These are phyloP conservation scores for Teinopalpus imperialis DNA, from an alignment of 2,888 invertebrate species.

Conservation along the genomic window DNA sequence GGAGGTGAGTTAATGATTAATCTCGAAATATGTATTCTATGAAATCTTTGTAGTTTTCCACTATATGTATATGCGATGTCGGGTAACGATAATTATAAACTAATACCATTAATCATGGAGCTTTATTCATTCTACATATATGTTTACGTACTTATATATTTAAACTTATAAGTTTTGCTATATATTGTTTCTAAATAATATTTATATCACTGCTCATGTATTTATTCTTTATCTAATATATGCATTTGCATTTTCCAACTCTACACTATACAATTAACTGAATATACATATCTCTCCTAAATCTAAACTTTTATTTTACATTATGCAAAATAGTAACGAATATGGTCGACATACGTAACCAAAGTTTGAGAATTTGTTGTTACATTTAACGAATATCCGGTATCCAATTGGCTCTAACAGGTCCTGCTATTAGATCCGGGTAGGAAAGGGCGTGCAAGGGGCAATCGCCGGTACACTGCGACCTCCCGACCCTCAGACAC, in stretches of 20 bases:
- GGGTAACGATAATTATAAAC: neutral
- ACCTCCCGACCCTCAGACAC: slow-evolving; percentile 76
- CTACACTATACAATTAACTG: slow-evolving; percentile 1
- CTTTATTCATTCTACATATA: too few relatives aligned
- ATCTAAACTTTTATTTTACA: neutral
- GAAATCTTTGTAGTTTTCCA: neutral
- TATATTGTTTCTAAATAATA: too few relatives aligned
- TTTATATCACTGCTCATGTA: too few relatives aligned
- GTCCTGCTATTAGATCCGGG: slow-evolving; percentile 80
- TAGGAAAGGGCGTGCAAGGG: slow-evolving; percentile 69
- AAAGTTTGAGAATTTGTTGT: slow-evolving; percentile 25
- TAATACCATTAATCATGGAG: neutral
- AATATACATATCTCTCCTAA: neutral
- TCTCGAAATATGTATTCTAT: neutral
- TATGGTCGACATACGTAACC: neutral
- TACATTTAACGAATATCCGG: slow-evolving; percentile 37
- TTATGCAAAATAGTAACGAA: too few relatives aligned
- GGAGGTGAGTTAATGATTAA: too few relatives aligned
- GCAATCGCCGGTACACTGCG: slow-evolving; percentile 68
- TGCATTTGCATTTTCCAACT: neutral
- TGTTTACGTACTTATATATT: too few relatives aligned
- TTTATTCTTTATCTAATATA: neutral
- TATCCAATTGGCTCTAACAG: slow-evolving; percentile 73
- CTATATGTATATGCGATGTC: neutral
- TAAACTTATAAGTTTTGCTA: too few relatives aligned